Conservation (phyloP, 2,113 vertebrate species). For the Lethenteron reissneri region DNA sequence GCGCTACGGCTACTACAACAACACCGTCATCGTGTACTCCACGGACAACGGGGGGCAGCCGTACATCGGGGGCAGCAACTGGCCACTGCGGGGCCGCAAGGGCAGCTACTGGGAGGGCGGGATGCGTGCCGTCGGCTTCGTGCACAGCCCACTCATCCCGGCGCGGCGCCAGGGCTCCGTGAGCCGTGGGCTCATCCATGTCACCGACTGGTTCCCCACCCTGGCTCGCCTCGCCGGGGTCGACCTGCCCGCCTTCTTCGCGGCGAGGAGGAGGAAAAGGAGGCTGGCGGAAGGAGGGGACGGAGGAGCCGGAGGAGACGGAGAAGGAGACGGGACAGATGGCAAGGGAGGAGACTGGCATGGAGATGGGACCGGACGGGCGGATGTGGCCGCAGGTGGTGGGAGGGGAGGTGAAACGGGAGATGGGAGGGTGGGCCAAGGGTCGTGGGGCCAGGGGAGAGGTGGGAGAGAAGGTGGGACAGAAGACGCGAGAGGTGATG, state of each 20-base stretch:
- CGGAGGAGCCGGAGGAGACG: neutral
- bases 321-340: neutral
- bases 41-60: slow-evolving; percentile 86
- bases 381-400: no score
- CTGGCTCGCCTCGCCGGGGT: slow-evolving; percentile 57
- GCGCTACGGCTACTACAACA: slow-evolving; percentile 67
- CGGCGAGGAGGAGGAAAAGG: neutral
- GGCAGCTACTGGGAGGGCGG: slow-evolving; percentile 96
- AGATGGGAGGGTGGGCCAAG: no score
- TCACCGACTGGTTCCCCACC: slow-evolving; percentile 94
- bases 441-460: no score
- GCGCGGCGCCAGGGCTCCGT: slow-evolving; percentile 37
- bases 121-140: slow-evolving; percentile 62
- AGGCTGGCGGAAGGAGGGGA: neutral
- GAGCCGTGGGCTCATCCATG: slow-evolving; percentile 59
- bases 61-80: slow-evolving; percentile 76
- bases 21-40: slow-evolving; percentile 73
- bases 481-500: no score
- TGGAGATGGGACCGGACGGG: no score
- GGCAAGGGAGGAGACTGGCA: neutral
- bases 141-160: slow-evolving; percentile 64
- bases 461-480: no score
- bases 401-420: no score
- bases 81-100: slow-evolving; percentile 80
- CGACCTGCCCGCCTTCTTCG: slow-evolving; percentile 31